Percentiles rank a stretch among this genome's conserved stretches.
Evolutionary conservation across 2,113 vertebrate genomes (phyloP).

Genomic region (Percopsis transmontana): DNA sequence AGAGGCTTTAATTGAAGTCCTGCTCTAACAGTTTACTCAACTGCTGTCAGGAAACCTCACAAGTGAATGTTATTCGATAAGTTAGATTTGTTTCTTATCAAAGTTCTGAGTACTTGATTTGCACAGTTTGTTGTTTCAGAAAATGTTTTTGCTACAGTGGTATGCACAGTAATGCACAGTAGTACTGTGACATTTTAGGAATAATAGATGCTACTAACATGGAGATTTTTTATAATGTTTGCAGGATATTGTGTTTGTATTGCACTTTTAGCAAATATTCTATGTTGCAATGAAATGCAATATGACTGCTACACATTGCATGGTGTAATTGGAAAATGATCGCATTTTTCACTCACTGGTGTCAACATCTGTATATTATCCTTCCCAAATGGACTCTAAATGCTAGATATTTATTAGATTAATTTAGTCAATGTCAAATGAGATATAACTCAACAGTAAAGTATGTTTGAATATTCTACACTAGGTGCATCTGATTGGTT

Average conservation of each 20-base stretch:
- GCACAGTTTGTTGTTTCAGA: not conserved
- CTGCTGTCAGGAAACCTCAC: not conserved
- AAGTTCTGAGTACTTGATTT: not conserved
- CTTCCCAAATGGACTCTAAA: conserved; percentile 53
- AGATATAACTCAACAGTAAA: conserved; percentile 72
- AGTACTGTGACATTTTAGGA: conserved; percentile 34
- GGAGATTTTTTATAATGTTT: conserved; percentile 13
- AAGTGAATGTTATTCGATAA: not conserved
- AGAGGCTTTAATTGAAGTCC: not conserved
- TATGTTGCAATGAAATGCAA: conserved; percentile 16
- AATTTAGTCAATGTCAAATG: conserved; percentile 61
- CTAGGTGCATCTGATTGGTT: conserved; percentile 65
- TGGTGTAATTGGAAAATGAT: conserved; percentile 48
- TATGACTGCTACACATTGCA: conserved; percentile 1
- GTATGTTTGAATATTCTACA: conserved; percentile 64
- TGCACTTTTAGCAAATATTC: not conserved
- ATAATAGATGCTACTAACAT: not conserved
- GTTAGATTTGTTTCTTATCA: not conserved
- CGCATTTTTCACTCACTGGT: conserved; percentile 34
- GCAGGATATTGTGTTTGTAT: not conserved
- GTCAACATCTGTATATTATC: conserved; percentile 48
- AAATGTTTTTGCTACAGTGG: not conserved
- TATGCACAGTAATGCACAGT: not conserved
- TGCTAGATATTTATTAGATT: conserved; percentile 67
- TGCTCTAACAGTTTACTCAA: not conserved